A percentile compares a stretch with the other conserved stretches of the same genome.
phyloP scores from a whole-genome alignment of 2,797 vertebrate species.

The Lagorchestes hirsutus region DNA sequence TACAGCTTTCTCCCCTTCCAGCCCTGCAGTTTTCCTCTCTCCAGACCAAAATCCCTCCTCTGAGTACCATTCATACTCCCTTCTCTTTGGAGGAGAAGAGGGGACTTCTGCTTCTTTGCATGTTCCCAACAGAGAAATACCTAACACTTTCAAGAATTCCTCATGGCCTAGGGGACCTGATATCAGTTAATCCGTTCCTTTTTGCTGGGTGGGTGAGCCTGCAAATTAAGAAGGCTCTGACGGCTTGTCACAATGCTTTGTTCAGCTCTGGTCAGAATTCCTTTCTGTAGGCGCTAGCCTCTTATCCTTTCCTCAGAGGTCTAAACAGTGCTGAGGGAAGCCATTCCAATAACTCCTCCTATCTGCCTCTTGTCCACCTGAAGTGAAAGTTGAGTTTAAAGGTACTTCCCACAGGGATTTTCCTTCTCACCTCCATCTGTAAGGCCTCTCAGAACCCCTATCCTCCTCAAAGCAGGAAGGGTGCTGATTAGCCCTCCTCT shows the following conservation, averaged over 20 bases:
- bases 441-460: background rate
- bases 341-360: background rate
- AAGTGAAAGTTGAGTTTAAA: background rate
- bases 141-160: background rate
- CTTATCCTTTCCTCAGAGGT: background rate
- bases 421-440: background rate
- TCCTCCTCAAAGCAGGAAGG: background rate
- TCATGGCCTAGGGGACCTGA: background rate
- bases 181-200: background rate
- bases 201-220: background rate
- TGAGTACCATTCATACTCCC: background rate
- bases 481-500: background rate
- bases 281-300: background rate
- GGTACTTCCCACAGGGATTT: background rate
- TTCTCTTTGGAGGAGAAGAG: background rate
- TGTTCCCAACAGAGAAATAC: background rate
- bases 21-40: background rate
- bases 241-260: background rate
- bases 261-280: background rate
- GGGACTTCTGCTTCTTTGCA: background rate
- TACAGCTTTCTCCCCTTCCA: background rate
- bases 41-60: background rate
- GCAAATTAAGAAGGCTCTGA: background rate
- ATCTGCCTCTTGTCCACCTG: background rate
- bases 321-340: background rate